These are phyloP conservation scores for Geotrypetes seraphini DNA, from an alignment of 2,797 vertebrate species.

Conservation along the genomic window DNA sequence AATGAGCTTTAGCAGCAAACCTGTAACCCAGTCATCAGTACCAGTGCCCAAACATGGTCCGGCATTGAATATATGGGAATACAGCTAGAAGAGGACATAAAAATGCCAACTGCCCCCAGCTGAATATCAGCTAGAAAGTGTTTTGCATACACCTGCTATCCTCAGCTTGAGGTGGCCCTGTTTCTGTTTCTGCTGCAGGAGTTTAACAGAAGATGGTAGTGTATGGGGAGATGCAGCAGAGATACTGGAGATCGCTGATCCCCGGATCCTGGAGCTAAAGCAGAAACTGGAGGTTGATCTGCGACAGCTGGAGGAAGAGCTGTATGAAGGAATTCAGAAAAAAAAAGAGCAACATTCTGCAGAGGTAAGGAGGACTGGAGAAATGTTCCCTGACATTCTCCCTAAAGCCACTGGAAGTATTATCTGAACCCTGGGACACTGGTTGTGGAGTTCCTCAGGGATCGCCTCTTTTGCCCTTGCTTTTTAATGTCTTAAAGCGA, in stretches of 20 bases:
- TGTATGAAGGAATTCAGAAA: constrained; percentile 58
- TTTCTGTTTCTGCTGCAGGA: constrained; percentile 26
- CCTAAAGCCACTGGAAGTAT: background rate
- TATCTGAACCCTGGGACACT: too few relatives aligned
- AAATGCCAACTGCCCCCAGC: too few relatives aligned
- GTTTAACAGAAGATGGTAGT: constrained; percentile 4
- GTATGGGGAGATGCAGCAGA: background rate
- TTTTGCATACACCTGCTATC: too few relatives aligned
- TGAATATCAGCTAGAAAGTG: too few relatives aligned
- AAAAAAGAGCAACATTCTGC: constrained; percentile 75
- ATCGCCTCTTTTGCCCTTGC: too few relatives aligned
- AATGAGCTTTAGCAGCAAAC: too few relatives aligned
- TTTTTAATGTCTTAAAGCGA: too few relatives aligned
- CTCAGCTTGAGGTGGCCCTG: background rate
- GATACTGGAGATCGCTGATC: constrained; percentile 19
- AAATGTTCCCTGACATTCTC: background rate
- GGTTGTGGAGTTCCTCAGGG: too few relatives aligned
- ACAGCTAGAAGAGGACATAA: too few relatives aligned
- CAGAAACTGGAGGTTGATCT: constrained; percentile 72
- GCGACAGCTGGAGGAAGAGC: constrained; percentile 56
- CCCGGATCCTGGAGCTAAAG: constrained; percentile 55
- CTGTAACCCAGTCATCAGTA: too few relatives aligned
- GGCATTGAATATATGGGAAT: too few relatives aligned
- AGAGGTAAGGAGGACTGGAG: constrained; percentile 53
- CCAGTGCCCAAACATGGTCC: too few relatives aligned